Evolutionary conservation across 2,888 invertebrate species (phyloP).

Genomic region (Microdon myrmicae): DNA sequence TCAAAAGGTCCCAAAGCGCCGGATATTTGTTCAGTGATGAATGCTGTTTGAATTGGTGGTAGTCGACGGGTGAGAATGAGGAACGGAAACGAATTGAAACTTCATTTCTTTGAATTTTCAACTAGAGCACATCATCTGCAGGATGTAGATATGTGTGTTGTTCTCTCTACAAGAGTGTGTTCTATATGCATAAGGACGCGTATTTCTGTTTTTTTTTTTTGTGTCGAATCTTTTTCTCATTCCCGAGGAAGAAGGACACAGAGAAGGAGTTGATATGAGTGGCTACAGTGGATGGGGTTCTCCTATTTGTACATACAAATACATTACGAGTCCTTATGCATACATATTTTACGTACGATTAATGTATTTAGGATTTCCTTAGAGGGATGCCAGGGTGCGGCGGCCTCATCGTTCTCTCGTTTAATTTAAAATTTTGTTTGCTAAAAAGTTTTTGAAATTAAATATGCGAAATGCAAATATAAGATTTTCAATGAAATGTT

Average conservation of each 20-base stretch:
- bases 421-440: conserved; percentile 52
- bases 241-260: conserved; percentile 4
- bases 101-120: conserved; percentile 41
- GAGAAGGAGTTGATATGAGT: conserved; percentile 23
- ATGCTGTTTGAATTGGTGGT: no score
- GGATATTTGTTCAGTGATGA: conserved; percentile 34
- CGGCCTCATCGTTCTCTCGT: conserved; percentile 19
- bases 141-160: no score
- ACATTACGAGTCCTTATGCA: conserved; percentile 42
- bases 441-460: conserved; percentile 50
- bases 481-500: conserved; percentile 50
- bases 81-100: conserved; percentile 46
- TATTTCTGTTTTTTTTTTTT: conserved; percentile 11
- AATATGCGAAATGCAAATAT: conserved; percentile 52
- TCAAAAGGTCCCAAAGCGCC: conserved; percentile 31
- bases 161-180: no score
- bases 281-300: conserved; percentile 30
- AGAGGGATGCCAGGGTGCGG: background rate
- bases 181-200: background rate
- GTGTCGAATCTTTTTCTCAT: no score
- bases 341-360: conserved; percentile 46
- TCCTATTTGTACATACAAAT: conserved; percentile 32
- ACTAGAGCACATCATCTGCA: conserved; percentile 1
- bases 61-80: no score
- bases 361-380: conserved; percentile 46